Evolutionary conservation across 2,797 vertebrate species (phyloP).

Genomic region (Merluccius polli): DNA sequence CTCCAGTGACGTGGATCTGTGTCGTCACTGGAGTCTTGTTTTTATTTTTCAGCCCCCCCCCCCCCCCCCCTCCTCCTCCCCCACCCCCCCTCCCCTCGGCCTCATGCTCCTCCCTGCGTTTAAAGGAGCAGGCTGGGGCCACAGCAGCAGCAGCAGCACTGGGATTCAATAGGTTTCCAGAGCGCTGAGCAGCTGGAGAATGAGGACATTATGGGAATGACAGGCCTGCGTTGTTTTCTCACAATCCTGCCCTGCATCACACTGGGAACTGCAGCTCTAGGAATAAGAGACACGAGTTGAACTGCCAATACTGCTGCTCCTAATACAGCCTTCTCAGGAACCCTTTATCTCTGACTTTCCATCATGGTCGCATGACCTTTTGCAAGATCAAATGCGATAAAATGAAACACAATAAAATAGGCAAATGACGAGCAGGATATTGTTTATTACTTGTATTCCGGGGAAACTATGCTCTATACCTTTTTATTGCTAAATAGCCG

Average conservation of each 20-base stretch:
- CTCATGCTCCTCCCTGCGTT: conserved; percentile 33
- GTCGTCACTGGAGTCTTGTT: conserved; percentile 60
- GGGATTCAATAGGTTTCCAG: neutral
- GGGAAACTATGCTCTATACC: neutral
- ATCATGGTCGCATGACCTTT: too few species aligned
- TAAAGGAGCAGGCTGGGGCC: conserved; percentile 9
- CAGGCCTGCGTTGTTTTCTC: neutral
- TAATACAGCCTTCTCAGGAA: neutral
- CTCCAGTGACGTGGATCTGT: conserved; percentile 47
- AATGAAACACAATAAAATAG: too few species aligned
- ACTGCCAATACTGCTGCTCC: neutral
- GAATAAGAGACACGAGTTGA: neutral
- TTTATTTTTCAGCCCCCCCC: conserved; percentile 54
- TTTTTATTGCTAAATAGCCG: too few species aligned
- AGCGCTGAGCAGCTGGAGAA: neutral
- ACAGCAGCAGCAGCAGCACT: too few species aligned
- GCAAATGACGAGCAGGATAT: too few species aligned
- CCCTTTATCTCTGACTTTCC: neutral
- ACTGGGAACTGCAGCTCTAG: neutral
- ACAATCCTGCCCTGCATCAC: neutral
- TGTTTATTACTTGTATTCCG: neutral
- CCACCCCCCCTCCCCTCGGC: conserved; percentile 28
- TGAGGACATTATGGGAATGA: neutral
- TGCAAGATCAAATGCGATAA: neutral
- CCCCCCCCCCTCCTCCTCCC: conserved; percentile 23